A percentile compares a stretch with the other conserved stretches of the same genome.
phyloP scores from a whole-genome alignment of 1,140 invertebrate species.

The Pseudomyrmex flavicornis region DNA sequence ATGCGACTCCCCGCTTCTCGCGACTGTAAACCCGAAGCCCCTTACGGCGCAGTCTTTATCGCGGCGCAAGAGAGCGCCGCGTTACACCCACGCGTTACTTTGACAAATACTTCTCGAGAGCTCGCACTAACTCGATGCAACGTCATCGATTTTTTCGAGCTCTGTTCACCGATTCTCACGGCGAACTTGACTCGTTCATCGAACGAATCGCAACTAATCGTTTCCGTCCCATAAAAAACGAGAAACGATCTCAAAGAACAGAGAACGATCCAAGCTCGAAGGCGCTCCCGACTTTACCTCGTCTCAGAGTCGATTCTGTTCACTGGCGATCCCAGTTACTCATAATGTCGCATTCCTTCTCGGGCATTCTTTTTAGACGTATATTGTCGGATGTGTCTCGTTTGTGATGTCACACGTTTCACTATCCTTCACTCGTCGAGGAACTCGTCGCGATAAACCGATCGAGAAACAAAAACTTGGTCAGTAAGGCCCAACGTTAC shows the following conservation, averaged over 20 bases:
- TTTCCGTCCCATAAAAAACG: background rate
- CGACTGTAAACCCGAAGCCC: conserved; percentile 13
- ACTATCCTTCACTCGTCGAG: conserved; percentile 34
- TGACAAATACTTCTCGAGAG: background rate
- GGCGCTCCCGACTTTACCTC: conserved; percentile 32
- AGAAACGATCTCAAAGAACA: background rate
- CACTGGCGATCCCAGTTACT: conserved; percentile 14
- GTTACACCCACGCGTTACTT: background rate
- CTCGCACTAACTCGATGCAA: conserved; percentile 11
- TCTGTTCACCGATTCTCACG: background rate
- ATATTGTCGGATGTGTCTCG: background rate
- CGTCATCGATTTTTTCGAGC: conserved; percentile 41
- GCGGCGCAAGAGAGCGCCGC: background rate
- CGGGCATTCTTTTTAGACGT: conserved; percentile 2
- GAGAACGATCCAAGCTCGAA: background rate
- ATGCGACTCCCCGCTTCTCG: background rate
- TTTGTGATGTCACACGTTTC: conserved; percentile 41
- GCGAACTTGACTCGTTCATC: conserved; percentile 20
- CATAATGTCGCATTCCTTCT: conserved; percentile 34
- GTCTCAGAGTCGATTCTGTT: background rate
- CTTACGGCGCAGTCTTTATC: background rate
- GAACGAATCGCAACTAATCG: background rate
- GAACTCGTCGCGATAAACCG: conserved; percentile 29
- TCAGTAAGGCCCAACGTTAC: conserved; percentile 8
- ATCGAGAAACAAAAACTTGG: conserved; percentile 39